A percentile compares a stretch with the other conserved stretches of the same genome.
Conservation (phyloP, 2,888 invertebrate species). For the Parthenolecanium corni region DNA sequence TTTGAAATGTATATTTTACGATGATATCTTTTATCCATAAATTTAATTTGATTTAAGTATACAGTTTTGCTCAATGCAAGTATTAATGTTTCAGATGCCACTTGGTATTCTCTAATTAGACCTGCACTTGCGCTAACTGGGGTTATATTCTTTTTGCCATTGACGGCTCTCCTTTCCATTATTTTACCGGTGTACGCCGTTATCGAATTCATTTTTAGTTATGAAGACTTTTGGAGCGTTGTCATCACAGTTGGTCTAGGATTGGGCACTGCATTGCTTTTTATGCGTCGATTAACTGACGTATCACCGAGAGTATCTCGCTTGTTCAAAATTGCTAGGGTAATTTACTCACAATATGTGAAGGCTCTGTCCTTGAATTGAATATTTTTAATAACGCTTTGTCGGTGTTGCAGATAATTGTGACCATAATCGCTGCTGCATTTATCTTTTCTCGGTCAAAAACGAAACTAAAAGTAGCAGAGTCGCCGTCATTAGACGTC, state of each 20-base stretch:
- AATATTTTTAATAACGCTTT: too few relatives aligned
- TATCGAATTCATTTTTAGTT: constrained; percentile 44
- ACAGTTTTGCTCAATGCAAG: too few relatives aligned
- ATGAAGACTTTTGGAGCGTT: constrained; percentile 14
- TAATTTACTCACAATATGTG: background rate
- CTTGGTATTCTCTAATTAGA: constrained; percentile 56
- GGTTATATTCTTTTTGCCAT: constrained; percentile 63
- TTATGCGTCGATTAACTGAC: background rate
- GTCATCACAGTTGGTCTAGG: background rate
- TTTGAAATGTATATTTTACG: too few relatives aligned
- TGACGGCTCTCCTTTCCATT: constrained; percentile 62
- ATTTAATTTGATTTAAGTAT: too few relatives aligned
- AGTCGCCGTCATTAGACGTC: background rate
- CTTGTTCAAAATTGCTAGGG: background rate
- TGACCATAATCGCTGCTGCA: background rate
- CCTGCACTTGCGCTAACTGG: constrained; percentile 67
- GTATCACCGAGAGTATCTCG: background rate
- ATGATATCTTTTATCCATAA: too few relatives aligned
- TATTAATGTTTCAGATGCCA: constrained; percentile 34
- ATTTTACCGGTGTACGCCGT: constrained; percentile 62
- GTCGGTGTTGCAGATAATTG: background rate
- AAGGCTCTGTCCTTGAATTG: too few relatives aligned
- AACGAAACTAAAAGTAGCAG: background rate
- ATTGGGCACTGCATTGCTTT: background rate
- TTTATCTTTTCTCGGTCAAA: constrained; percentile 1